Evolutionary conservation across 2,113 vertebrate species (phyloP).

Genomic region (Myrmophylax atrothorax): DNA sequence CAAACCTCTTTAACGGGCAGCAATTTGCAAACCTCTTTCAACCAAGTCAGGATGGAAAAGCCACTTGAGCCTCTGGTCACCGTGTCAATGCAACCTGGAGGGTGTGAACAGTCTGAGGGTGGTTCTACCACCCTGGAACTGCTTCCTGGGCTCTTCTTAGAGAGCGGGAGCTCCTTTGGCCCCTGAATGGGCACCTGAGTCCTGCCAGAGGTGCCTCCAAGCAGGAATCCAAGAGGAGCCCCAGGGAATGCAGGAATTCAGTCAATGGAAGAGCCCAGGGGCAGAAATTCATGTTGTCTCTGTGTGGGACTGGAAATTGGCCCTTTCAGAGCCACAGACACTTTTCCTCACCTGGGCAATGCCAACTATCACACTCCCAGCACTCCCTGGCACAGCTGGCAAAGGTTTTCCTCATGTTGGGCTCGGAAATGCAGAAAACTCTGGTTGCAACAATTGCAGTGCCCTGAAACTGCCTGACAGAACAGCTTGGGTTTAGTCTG

Average conservation of each 20-base stretch:
- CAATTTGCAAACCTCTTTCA: not conserved
- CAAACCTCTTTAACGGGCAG: too few relatives aligned
- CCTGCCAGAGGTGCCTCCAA: rapidly evolving
- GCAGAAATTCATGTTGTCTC: rapidly evolving
- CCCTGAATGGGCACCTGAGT: rapidly evolving
- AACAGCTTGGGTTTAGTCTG: rapidly evolving
- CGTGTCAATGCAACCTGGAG: not conserved
- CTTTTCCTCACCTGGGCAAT: not conserved
- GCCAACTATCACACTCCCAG: not conserved
- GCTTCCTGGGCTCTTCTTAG: rapidly evolving
- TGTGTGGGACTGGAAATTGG: not conserved
- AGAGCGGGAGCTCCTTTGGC: rapidly evolving
- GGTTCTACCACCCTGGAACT: rapidly evolving
- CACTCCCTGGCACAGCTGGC: not conserved
- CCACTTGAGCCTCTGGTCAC: not conserved
- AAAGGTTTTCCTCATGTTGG: too few relatives aligned
- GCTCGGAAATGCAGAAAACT: not conserved
- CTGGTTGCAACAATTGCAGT: not conserved
- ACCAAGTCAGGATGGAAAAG: rapidly evolving
- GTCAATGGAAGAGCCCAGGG: rapidly evolving
- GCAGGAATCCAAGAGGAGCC: not conserved
- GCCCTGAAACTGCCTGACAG: not conserved
- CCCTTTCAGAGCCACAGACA: rapidly evolving
- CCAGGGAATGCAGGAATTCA: not conserved
- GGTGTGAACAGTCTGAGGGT: rapidly evolving